These are phyloP conservation scores for Drosophila mimica DNA, from an alignment of 2,888 invertebrate genomes.

Conservation along the genomic window DNA sequence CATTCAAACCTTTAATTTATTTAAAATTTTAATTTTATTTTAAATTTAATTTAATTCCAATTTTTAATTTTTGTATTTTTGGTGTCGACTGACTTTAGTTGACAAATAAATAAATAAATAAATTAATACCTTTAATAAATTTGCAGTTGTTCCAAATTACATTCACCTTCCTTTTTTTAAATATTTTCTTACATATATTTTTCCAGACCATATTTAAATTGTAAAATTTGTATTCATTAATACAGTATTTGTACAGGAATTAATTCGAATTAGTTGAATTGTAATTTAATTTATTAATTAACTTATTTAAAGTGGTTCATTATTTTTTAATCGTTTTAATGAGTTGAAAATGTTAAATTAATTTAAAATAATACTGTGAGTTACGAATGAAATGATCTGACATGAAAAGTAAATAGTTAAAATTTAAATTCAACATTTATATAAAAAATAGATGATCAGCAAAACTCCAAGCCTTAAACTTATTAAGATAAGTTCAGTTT, in stretches of 20 bases:
- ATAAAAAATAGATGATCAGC: not conserved
- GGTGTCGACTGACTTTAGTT: too few relatives aligned
- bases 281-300: not conserved
- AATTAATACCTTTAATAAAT: too few relatives aligned
- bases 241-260: not conserved
- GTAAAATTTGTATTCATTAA: not conserved
- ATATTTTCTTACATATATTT: too few relatives aligned
- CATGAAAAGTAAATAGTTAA: not conserved
- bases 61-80: too few relatives aligned
- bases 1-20: not conserved
- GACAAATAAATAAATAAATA: too few relatives aligned
- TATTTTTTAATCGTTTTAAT: too few relatives aligned
- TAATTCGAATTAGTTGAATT: not conserved
- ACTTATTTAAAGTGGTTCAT: not conserved
- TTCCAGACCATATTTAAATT: not conserved
- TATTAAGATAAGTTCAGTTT: not conserved
- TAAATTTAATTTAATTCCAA: too few relatives aligned
- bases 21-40: too few relatives aligned
- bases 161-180: too few relatives aligned
- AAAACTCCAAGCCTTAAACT: too few relatives aligned
- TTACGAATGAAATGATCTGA: not conserved
- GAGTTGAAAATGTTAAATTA: not conserved
- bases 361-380: not conserved
- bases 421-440: not conserved
- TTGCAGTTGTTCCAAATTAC: not conserved